Base-by-base conservation (phyloP, 2,888 invertebrate genomes). In the Brachylomia viminalis region DNA sequence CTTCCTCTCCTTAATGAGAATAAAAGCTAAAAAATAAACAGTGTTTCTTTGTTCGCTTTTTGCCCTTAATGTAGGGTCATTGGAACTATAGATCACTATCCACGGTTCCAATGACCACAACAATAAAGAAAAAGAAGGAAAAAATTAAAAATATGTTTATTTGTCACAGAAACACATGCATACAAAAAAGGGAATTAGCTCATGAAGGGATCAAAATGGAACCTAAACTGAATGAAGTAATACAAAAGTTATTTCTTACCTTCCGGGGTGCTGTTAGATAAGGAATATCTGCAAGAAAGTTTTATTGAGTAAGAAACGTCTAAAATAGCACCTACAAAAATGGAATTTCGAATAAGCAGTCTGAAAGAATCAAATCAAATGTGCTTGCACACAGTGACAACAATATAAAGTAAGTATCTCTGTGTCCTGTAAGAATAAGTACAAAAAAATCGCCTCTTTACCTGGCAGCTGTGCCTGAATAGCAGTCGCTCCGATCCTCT, bases 401-500 rank as follows among this genome's bases (percentile, higher is more conserved):
- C 11, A 42, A 3, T 27, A 42, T 17, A 64, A n/a, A 11, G 2
- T n/a, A n/a, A 2, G 11, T 64, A 20, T 8, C 3, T 27, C 5
- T 30, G 20, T 23, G 8, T 30, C 30, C 45, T 45, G 3, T 8
- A 65, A 45, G 1, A 27, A 20, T 8, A 47, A 4, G 30, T 10
- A 20, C 1, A 13, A 20, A 15, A 47, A 23, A 10, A 6, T 17
- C 1, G 20, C 11, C 2, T 23, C 15, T 59, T 45, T 88, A 97
- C 97, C 97, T 85, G 97, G 97, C 20, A 93, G 84, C 77, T 97
- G 97, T 0, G 97, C 95, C 84, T 97, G 97, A 49, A 98, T 97
- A 23, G 98, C 98, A 1, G 98, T 98, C 0, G 97, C 96, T 0
- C 98, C 97, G 0, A 97, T 96, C 85, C 98, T 94, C 80, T 97